A percentile compares a stretch with the other conserved stretches of the same genome.
These are phyloP conservation scores for Drosophila trichaetosa DNA, from an alignment of 2,888 invertebrate genomes.

Conservation along the genomic window DNA sequence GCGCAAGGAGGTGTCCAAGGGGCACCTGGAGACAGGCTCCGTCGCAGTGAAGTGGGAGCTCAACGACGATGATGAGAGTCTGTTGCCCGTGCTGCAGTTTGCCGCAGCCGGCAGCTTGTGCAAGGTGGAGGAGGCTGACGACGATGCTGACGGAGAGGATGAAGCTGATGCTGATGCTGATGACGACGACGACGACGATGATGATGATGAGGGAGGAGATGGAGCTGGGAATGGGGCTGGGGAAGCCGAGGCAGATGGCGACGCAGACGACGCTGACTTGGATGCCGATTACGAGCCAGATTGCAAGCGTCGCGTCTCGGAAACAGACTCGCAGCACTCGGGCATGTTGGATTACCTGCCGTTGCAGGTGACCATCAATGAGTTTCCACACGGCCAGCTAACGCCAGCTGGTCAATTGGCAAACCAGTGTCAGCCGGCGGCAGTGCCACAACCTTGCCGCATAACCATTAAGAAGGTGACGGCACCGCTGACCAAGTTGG, in stretches of 20 bases:
- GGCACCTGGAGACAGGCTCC: neutral
- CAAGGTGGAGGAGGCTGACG: conserved; percentile 52
- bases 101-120: conserved; percentile 7
- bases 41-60: conserved; percentile 68
- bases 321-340: conserved; percentile 75
- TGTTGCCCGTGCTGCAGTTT: conserved; percentile 46
- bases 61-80: conserved; percentile 65
- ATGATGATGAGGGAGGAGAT: conserved; percentile 8
- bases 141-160: conserved; percentile 33
- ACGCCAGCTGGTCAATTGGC: conserved; percentile 28
- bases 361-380: conserved; percentile 74
- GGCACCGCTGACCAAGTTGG: conserved; percentile 38
- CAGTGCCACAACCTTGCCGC: conserved; percentile 65
- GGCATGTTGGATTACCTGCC: conserved; percentile 71
- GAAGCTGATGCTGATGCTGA: conserved; percentile 44
- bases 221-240: conserved; percentile 12
- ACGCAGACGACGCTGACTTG: conserved; percentile 26
- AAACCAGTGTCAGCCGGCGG: conserved; percentile 29
- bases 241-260: conserved; percentile 5
- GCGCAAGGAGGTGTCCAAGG: conserved; percentile 59
- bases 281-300: conserved; percentile 49
- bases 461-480: conserved; percentile 75
- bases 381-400: conserved; percentile 54
- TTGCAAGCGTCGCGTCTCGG: conserved; percentile 64
- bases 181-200: conserved; percentile 12